These are phyloP conservation scores for Bolinopsis microptera DNA, from an alignment of 37 sponge, comb jelly and placozoan genomes.

Conservation along the genomic window DNA sequence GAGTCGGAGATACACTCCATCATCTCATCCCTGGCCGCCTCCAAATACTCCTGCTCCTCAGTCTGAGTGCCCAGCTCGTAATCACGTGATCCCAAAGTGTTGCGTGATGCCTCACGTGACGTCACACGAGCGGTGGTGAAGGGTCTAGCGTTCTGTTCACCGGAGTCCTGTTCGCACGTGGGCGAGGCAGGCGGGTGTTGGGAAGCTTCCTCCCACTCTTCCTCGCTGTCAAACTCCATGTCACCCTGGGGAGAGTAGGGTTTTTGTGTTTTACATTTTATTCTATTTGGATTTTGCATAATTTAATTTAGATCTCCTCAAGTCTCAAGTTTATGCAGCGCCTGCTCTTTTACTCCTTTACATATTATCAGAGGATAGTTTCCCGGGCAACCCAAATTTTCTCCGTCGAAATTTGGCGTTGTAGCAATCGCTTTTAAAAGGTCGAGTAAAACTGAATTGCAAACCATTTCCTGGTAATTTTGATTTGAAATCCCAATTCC, in stretches of 20 bases:
- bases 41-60: conserved; percentile 48
- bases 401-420: too few species aligned
- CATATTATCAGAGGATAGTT: too few species aligned
- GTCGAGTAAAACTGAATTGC: too few species aligned
- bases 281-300: too few species aligned
- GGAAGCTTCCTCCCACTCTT: conserved; percentile 19
- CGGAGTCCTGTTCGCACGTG: neutral
- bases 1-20: neutral
- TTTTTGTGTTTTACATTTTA: too few species aligned
- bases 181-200: conserved; percentile 50
- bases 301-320: too few species aligned
- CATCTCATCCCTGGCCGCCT: neutral
- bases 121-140: conserved; percentile 30
- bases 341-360: too few species aligned
- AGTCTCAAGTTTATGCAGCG: too few species aligned
- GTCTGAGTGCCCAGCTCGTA: conserved; percentile 58
- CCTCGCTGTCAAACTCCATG: conserved; percentile 61
- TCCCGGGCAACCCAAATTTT: too few species aligned
- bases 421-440: too few species aligned
- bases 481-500: too few species aligned
- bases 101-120: conserved; percentile 15
- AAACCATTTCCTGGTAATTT: too few species aligned
- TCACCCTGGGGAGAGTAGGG: conserved; percentile 29
- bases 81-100: neutral
- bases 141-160: neutral